Evolutionary conservation across 2,113 vertebrate species (phyloP).

Genomic region (Erythrolamprus reginae): DNA sequence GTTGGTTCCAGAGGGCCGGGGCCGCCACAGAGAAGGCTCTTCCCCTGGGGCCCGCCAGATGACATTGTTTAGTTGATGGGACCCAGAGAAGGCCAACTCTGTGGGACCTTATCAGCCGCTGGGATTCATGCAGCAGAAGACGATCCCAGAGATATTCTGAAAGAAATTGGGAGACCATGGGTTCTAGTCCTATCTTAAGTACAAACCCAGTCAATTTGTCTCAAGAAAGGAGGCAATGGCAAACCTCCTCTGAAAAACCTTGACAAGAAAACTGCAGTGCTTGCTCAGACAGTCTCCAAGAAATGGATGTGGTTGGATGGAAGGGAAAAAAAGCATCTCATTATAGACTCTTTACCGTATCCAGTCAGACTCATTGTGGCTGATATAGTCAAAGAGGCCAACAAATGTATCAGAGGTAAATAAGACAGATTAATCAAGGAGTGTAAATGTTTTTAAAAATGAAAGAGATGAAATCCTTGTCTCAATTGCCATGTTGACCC

Average conservation of each 20-base stretch:
- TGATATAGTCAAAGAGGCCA: neutral
- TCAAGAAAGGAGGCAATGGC: neutral
- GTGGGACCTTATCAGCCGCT: too few species aligned
- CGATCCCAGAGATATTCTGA: too few species aligned
- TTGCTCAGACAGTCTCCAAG: neutral
- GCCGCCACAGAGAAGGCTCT: too few species aligned
- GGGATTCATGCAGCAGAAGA: too few species aligned
- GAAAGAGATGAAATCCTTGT: neutral
- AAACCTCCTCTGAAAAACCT: neutral
- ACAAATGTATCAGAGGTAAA: neutral
- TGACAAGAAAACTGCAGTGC: neutral
- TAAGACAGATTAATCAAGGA: neutral
- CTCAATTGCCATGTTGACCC: neutral
- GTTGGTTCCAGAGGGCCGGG: too few species aligned
- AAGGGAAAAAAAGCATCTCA: neutral
- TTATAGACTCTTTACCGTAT: neutral
- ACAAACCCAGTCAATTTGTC: neutral
- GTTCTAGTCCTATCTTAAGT: neutral
- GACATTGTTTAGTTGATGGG: too few species aligned
- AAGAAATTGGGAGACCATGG: neutral
- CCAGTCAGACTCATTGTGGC: neutral
- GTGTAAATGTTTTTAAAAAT: neutral
- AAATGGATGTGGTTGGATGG: neutral
- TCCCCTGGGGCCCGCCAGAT: too few species aligned
- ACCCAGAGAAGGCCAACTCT: too few species aligned